Percentiles rank a stretch among this genome's conserved stretches.
phyloP scores from a whole-genome alignment of 1,140 invertebrate species.

The Diplogasteroides magnus region DNA sequence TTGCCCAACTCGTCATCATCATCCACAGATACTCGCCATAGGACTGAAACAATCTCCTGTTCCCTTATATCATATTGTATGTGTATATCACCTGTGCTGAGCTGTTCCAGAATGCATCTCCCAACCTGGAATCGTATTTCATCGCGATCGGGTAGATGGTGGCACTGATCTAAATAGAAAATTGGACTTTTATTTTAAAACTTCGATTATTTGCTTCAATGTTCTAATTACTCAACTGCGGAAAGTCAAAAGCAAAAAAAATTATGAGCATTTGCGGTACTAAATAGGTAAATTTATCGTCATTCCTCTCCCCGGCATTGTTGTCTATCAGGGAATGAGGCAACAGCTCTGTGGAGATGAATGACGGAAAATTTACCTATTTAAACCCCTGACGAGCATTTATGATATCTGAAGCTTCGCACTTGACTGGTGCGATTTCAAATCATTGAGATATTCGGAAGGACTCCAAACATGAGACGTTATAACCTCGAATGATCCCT shows the following conservation, averaged over 20 bases:
- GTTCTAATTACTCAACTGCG: not conserved
- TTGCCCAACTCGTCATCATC: slow-evolving; percentile 99
- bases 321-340: too few species aligned
- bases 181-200: slow-evolving; percentile 15
- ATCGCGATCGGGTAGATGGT: slow-evolving; percentile 56
- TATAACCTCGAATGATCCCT: slow-evolving; percentile 91
- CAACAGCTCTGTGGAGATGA: too few species aligned
- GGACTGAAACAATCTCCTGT: too few species aligned
- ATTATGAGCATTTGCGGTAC: slow-evolving; percentile 21
- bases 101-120: slow-evolving; percentile 98
- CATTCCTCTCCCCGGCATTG: too few species aligned
- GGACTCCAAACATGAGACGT: not conserved
- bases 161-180: slow-evolving; percentile 39
- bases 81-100: too few species aligned
- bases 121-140: slow-evolving; percentile 95
- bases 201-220: slow-evolving; percentile 9
- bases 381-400: too few species aligned
- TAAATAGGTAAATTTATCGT: too few species aligned
- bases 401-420: not conserved
- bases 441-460: too few species aligned
- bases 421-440: too few species aligned
- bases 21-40: slow-evolving; percentile 90
- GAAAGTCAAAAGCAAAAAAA: too few species aligned
- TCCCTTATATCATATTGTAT: too few species aligned
- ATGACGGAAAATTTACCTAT: too few species aligned